These are phyloP conservation scores for Thalassoma bifasciatum DNA, from an alignment of 2,113 vertebrate genomes.

Conservation along the genomic window DNA sequence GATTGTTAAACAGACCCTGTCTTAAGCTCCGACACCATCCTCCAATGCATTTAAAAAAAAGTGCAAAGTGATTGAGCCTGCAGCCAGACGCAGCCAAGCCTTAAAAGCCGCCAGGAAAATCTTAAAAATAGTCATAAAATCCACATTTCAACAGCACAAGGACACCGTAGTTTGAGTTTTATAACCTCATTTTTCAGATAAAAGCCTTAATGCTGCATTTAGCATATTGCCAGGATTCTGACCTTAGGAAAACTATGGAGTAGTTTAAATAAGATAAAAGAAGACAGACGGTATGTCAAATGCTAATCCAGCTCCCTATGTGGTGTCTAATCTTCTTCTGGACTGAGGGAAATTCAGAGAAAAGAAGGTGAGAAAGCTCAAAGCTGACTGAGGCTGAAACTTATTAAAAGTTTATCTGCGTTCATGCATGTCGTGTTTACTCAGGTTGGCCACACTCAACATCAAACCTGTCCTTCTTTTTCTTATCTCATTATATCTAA, in stretches of 20 bases:
- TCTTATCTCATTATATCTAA: conserved; percentile 39
- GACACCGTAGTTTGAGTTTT: conserved; percentile 42
- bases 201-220: conserved; percentile 42
- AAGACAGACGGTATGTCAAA: conserved; percentile 6
- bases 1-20: conserved; percentile 9
- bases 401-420: conserved; percentile 49
- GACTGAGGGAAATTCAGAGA: conserved; percentile 12
- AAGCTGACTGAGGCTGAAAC: too few relatives aligned
- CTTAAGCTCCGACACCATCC: conserved; percentile 6
- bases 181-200: conserved; percentile 43
- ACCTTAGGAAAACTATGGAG: conserved; percentile 34
- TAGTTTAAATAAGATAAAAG: conserved; percentile 31
- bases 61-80: conserved; percentile 47
- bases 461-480: conserved; percentile 26
- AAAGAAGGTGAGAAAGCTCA: too few relatives aligned
- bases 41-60: conserved; percentile 51
- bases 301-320: not conserved
- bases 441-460: conserved; percentile 42
- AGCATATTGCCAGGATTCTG: conserved; percentile 44
- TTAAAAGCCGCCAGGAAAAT: conserved; percentile 42
- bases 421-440: conserved; percentile 56
- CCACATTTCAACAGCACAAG: conserved; percentile 29
- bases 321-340: conserved; percentile 23
- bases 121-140: conserved; percentile 49
- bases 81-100: conserved; percentile 41